Base-by-base conservation (phyloP, 1,140 invertebrate species). In the Metaphire vulgaris region DNA sequence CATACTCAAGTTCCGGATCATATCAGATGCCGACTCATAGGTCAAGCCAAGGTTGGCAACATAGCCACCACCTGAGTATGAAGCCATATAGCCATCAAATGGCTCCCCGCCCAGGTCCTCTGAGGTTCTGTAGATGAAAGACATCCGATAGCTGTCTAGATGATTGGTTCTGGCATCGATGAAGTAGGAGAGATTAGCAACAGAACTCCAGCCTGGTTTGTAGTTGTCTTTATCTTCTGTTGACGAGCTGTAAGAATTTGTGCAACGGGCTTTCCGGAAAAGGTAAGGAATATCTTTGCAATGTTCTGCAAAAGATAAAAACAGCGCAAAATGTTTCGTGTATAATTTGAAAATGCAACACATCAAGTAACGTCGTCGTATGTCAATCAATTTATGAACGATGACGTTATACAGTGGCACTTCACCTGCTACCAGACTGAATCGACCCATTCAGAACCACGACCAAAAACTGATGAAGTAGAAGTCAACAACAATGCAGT, bases 1-100 rank as follows among this genome's bases (percentile, higher is more conserved):
- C 33, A 87, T 78, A 77, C 88, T 87, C 1, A 91, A 81, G 15
- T 74, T 67, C 33, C 28, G 29, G 0, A 79, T 0, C 15, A 74
- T 21, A 33, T n/a, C 12, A 16, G 14, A 16, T 6, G 79, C 56
- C 67, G 66, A 2, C 41, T 72, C 67, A 6, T 33, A 26, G 28
- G 67, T 72, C 15, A 71, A n/a, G 30, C 77, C 77, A 21, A 79
- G 73, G 30, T 68, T 69, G 26, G 78, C 68, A 1, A 72, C 77
- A 72, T 79, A 79, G 16, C 79, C 79, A 32, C 79, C 79, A 21
- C 41, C 41, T 56, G 41, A 21, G 41, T 56, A 56, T 6, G 41
- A 56, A 21, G 41, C 6, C 41, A 56, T 6, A 21, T 6, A 12
- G 21, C 41, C 41, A 6, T 56, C 41, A 21, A 56, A 56, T 56